Evolutionary conservation across 37 sponge, comb jelly and placozoan genomes (phyloP).

Genomic region (Halichondria panicea): DNA sequence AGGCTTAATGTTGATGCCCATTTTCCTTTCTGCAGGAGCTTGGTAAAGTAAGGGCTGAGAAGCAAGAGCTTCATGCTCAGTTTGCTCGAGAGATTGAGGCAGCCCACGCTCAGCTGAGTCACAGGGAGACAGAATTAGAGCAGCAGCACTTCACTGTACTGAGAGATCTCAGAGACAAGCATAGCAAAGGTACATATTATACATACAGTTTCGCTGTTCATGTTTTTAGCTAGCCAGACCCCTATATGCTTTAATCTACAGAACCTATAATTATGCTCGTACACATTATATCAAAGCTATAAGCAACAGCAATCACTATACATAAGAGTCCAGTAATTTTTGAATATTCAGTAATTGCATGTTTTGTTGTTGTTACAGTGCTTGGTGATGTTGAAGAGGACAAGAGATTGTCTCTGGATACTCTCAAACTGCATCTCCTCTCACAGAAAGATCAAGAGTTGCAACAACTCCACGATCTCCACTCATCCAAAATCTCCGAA

Average conservation of each 20-base stretch:
- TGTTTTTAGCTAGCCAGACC: too few relatives aligned
- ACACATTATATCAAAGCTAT: too few relatives aligned
- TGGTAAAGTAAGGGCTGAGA: slow-evolving; percentile 39
- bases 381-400: slow-evolving; percentile 5
- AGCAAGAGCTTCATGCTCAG: slow-evolving; percentile 64
- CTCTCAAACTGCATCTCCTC: slow-evolving; percentile 7
- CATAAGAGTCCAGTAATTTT: neutral
- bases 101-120: slow-evolving; percentile 57
- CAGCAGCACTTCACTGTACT: slow-evolving; percentile 36
- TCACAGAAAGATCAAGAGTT: slow-evolving; percentile 15
- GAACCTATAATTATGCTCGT: too few relatives aligned
- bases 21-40: slow-evolving; percentile 32
- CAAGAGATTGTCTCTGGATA: neutral
- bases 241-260: too few relatives aligned
- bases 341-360: neutral
- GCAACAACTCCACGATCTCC: neutral
- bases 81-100: slow-evolving; percentile 82
- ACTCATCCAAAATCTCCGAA: neutral
- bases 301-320: too few relatives aligned
- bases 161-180: slow-evolving; percentile 27
- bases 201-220: neutral
- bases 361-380: neutral
- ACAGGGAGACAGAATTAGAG: slow-evolving; percentile 52
- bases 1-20: too few relatives aligned
- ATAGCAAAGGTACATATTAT: slow-evolving; percentile 21